These are phyloP conservation scores for Notarius lentiginosus DNA, from an alignment of 2,113 vertebrate species.

Conservation along the genomic window DNA sequence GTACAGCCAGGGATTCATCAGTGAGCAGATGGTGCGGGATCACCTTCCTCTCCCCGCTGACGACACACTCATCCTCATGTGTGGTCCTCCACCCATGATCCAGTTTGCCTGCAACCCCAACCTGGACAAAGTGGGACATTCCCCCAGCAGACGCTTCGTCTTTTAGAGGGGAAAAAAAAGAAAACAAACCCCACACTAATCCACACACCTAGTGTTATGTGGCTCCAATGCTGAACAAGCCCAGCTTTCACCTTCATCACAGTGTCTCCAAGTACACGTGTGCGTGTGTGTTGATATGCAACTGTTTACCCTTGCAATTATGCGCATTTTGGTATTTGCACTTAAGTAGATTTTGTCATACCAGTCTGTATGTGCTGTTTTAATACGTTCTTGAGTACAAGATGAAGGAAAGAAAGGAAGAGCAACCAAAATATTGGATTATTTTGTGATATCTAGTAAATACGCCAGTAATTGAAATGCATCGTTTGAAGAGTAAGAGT, in stretches of 20 bases:
- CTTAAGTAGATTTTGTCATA: neutral
- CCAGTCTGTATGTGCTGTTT: neutral
- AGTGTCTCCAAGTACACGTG: neutral
- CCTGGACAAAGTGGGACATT: slow-evolving; percentile 86
- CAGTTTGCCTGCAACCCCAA: slow-evolving; percentile 94
- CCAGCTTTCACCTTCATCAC: neutral
- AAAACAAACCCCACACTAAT: neutral
- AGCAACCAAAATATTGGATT: neutral
- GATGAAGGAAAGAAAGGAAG: neutral
- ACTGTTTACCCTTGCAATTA: neutral
- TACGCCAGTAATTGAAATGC: neutral
- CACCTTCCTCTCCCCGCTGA: slow-evolving; percentile 81
- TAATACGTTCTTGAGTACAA: neutral
- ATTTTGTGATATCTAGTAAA: slow-evolving; percentile 2
- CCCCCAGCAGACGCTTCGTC: slow-evolving; percentile 76
- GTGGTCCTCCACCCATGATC: slow-evolving; percentile 96
- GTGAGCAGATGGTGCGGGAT: slow-evolving; percentile 84
- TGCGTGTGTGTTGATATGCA: slow-evolving; percentile 5
- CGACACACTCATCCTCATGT: slow-evolving; percentile 88
- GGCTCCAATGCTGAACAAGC: neutral
- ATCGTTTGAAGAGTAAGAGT: neutral
- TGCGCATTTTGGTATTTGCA: neutral
- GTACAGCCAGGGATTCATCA: slow-evolving; percentile 93
- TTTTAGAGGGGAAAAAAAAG: slow-evolving; percentile 70
- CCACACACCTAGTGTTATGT: neutral